Conservation (phyloP, 2,888 invertebrate genomes). For the Parelbella ahira region DNA sequence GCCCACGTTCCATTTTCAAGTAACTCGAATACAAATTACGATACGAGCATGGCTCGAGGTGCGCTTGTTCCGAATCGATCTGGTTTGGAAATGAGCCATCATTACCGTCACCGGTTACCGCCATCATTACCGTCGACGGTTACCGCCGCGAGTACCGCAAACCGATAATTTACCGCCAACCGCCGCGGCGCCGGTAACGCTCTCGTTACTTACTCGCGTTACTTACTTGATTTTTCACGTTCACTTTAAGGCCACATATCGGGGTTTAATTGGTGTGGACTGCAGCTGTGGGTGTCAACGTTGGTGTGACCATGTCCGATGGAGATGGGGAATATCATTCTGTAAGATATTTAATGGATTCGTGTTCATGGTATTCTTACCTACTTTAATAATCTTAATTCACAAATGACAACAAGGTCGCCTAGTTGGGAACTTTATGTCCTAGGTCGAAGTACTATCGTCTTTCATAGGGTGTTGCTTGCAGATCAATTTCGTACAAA, state of each 20-base stretch:
- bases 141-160: conserved; percentile 48
- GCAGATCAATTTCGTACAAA: too few species aligned
- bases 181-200: conserved; percentile 52
- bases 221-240: conserved; percentile 40
- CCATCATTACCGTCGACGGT: too few species aligned
- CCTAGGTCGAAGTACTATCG: too few species aligned
- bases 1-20: conserved; percentile 9
- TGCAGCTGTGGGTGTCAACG: conserved; percentile 28
- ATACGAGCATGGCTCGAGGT: conserved; percentile 1
- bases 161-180: conserved; percentile 55
- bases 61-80: conserved; percentile 34
- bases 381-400: too few species aligned
- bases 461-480: too few species aligned
- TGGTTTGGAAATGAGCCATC: conserved; percentile 56
- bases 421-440: too few species aligned
- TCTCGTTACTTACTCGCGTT: conserved; percentile 38
- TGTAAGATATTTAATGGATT: too few species aligned
- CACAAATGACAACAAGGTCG: too few species aligned
- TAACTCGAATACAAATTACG: conserved; percentile 14
- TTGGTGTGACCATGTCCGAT: conserved; percentile 2
- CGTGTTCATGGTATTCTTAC: too few species aligned
- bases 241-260: conserved; percentile 34
- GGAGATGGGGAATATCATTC: too few species aligned
- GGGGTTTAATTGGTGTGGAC: conserved; percentile 37
- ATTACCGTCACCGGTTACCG: conserved; percentile 51